Conservation (phyloP, 2,888 invertebrate species). For the Papilio demoleus region DNA sequence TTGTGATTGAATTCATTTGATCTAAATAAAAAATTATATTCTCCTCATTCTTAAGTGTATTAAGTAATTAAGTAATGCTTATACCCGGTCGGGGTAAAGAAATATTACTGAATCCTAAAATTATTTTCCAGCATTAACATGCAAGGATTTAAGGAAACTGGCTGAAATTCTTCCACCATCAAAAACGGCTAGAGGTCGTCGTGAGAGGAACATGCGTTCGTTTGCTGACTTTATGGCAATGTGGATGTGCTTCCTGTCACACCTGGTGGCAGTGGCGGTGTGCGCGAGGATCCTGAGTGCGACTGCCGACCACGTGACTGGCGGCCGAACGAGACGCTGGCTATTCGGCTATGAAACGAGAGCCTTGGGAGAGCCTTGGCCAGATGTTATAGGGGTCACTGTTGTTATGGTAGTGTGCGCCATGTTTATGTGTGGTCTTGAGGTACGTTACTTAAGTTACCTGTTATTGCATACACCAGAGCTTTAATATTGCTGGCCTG, state of each 20-base stretch:
- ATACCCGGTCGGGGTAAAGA: background rate
- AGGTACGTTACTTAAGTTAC: conserved; percentile 67
- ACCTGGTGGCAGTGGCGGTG: conserved; percentile 84
- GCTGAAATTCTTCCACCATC: conserved; percentile 70
- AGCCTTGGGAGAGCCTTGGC: conserved; percentile 85
- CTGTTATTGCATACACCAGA: too few relatives aligned
- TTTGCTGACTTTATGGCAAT: conserved; percentile 83
- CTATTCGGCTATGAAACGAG: conserved; percentile 84
- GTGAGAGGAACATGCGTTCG: conserved; percentile 77
- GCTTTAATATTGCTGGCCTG: too few relatives aligned
- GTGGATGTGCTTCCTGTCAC: conserved; percentile 84
- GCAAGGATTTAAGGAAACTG: conserved; percentile 70
- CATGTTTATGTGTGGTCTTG: conserved; percentile 86
- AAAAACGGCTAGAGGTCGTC: conserved; percentile 68
- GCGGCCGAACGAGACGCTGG: conserved; percentile 84
- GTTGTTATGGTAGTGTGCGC: conserved; percentile 84
- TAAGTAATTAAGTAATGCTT: too few relatives aligned
- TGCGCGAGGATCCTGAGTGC: conserved; percentile 85
- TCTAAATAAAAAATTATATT: too few relatives aligned
- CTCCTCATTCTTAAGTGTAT: too few relatives aligned
- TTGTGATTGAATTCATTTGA: too few relatives aligned
- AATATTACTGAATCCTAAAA: background rate
- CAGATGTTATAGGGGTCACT: conserved; percentile 85
- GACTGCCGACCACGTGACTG: conserved; percentile 85
- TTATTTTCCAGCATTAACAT: conserved; percentile 67